Percentiles rank a stretch among this genome's conserved stretches.
Conservation (phyloP, 2,888 invertebrate species). For the Syritta pipiens region DNA sequence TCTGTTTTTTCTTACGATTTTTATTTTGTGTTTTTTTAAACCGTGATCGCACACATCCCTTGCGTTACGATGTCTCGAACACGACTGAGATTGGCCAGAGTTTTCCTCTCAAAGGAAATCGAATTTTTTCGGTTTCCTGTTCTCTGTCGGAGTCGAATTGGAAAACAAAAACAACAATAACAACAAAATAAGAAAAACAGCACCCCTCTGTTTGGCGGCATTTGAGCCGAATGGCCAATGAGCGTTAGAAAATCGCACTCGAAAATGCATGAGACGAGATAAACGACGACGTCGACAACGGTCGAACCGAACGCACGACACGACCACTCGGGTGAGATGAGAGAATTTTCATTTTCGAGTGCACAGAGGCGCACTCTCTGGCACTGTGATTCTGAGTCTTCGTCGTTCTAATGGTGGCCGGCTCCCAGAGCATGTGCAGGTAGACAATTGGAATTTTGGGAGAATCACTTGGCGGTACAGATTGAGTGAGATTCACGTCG, state of each 20-base stretch:
- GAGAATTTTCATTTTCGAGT: constrained; percentile 54
- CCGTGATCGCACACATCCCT: constrained; percentile 52
- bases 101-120: constrained; percentile 60
- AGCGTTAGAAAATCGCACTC: constrained; percentile 60
- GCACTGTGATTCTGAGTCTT: no score
- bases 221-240: constrained; percentile 47
- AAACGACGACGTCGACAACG: no score
- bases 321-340: no score
- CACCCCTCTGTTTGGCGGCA: constrained; percentile 47
- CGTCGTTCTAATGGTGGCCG: no score
- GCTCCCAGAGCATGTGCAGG: constrained; percentile 15
- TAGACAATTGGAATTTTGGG: no score
- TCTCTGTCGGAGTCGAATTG: constrained; percentile 27
- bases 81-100: constrained; percentile 58
- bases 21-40: constrained; percentile 11
- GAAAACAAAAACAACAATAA: constrained; percentile 7
- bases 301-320: no score
- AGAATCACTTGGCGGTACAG: no score
- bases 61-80: constrained; percentile 61
- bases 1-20: not conserved
- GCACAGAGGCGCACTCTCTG: no score
- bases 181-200: not conserved
- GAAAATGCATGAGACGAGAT: constrained; percentile 20
- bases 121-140: constrained; percentile 51
- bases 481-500: not conserved